Evolutionary conservation across 1,140 invertebrate species (phyloP).

Genomic region (Vanessa tameamea): DNA sequence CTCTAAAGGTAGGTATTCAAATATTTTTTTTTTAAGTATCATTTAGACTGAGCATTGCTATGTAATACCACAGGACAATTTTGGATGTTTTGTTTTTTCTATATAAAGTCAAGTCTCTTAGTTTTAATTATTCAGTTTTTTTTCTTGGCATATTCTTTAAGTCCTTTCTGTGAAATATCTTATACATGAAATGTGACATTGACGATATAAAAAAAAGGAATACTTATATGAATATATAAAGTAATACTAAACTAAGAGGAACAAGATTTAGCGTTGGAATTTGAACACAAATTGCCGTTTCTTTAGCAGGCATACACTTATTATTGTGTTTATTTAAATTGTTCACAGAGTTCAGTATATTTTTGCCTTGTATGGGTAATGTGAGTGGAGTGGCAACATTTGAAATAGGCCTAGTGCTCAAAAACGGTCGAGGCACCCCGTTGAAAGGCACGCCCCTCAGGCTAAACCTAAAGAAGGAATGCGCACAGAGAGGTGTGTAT

Average conservation of each 20-base stretch:
- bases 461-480: conserved; percentile 95
- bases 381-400: conserved; percentile 93
- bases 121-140: too few species aligned
- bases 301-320: background rate
- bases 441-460: conserved; percentile 94
- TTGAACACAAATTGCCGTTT: background rate
- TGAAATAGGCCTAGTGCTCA: conserved; percentile 92
- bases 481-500: conserved; percentile 93
- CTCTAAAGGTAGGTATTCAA: conserved; percentile 85
- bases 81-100: too few species aligned
- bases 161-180: too few species aligned
- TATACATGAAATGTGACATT: too few species aligned
- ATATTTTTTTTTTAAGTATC: background rate
- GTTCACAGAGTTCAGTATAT: conserved; percentile 92
- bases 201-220: too few species aligned
- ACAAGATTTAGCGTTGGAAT: background rate
- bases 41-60: background rate
- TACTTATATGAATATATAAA: too few species aligned
- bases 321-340: conserved; percentile 21
- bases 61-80: too few species aligned
- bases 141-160: too few species aligned
- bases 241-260: background rate
- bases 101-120: too few species aligned
- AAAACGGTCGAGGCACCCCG: conserved; percentile 87
- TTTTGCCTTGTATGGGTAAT: conserved; percentile 94